A percentile compares a stretch with the other conserved stretches of the same genome.
Evolutionary conservation across 2,113 vertebrate species (phyloP).

Genomic region (Heterotilapia buettikoferi): DNA sequence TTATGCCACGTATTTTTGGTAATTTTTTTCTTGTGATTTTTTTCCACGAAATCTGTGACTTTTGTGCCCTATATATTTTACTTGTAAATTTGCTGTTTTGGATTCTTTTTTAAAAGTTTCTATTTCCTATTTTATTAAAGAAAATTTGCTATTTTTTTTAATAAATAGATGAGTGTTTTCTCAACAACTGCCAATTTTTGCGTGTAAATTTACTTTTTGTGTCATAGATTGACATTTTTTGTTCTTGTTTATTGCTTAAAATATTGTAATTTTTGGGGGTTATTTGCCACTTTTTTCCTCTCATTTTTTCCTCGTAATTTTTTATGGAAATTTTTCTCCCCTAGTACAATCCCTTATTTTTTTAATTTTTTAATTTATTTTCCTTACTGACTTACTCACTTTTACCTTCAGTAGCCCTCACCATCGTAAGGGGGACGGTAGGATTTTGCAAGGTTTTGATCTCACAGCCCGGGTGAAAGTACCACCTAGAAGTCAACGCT

Average conservation of each 20-base stretch:
- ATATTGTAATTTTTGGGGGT: rapidly evolving
- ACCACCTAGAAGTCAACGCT: slow-evolving; percentile 2
- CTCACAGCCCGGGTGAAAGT: not conserved
- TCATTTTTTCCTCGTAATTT: not conserved
- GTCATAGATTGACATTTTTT: not conserved
- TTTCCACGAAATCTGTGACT: rapidly evolving
- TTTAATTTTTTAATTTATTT: not conserved
- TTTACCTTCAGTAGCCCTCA: not conserved
- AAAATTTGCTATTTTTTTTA: not conserved
- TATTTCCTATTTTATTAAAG: not conserved
- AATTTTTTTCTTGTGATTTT: not conserved
- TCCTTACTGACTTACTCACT: not conserved
- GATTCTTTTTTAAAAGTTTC: not conserved
- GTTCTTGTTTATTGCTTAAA: not conserved
- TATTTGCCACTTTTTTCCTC: not conserved
- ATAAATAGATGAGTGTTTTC: not conserved
- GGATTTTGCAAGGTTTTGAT: not conserved
- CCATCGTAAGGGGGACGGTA: not conserved
- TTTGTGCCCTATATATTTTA: not conserved
- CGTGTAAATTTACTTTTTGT: not conserved
- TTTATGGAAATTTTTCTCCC: not conserved
- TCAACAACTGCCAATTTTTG: not conserved
- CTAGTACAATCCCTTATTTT: not conserved
- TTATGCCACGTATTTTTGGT: not conserved
- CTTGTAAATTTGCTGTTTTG: not conserved